phyloP scores from a whole-genome alignment of 2,888 invertebrate species.

The Eupsilia transversa region DNA sequence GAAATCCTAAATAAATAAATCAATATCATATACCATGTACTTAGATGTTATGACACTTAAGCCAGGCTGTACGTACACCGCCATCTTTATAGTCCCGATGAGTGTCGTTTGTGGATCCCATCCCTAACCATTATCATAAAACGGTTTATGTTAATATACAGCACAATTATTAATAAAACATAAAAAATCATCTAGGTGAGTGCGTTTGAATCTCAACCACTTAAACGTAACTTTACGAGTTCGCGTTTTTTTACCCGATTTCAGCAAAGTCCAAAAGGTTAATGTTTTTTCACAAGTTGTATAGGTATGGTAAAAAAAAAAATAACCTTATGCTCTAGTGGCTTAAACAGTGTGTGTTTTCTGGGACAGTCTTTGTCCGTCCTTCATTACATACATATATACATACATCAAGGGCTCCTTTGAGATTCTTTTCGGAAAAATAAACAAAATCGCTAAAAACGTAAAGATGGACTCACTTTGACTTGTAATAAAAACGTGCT shows the following conservation, averaged over 20 bases:
- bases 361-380: neutral
- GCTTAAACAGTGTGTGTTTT: neutral
- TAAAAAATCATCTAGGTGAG: no score
- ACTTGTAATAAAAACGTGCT: slow-evolving; percentile 31
- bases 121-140: neutral
- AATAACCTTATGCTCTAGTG: neutral
- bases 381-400: neutral
- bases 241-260: neutral
- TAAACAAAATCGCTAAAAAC: no score
- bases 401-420: neutral
- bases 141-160: neutral
- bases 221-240: neutral
- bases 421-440: neutral
- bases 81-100: neutral
- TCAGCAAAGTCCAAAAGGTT: neutral
- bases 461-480: slow-evolving; percentile 23
- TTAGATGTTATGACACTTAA: neutral
- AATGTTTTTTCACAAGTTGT: neutral
- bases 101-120: neutral
- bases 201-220: no score
- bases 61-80: neutral
- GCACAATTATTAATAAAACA: no score
- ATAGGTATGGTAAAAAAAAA: neutral
- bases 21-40: neutral
- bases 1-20: no score